Percentiles rank a stretch among this genome's conserved stretches.
These are phyloP conservation scores for Drosophila melanica DNA, from an alignment of 1,140 invertebrate genomes.

Conservation along the genomic window DNA sequence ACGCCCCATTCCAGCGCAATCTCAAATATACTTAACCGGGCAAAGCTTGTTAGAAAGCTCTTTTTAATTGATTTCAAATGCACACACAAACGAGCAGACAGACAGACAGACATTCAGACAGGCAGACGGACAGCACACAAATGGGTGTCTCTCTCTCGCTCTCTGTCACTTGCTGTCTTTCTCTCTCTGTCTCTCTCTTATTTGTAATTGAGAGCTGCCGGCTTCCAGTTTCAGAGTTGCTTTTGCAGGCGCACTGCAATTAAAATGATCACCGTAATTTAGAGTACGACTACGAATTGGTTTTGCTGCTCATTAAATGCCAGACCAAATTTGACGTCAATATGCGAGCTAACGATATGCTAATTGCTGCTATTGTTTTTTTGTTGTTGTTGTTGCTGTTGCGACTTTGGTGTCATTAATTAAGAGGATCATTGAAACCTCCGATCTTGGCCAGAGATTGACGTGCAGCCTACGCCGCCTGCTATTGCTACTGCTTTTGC, in stretches of 20 bases:
- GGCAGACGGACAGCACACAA: background rate
- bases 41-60: slow-evolving; percentile 52
- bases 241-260: slow-evolving; percentile 70
- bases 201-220: slow-evolving; percentile 26
- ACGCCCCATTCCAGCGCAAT: slow-evolving; percentile 39
- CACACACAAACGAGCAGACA: slow-evolving; percentile 20
- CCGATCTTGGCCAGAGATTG: slow-evolving; percentile 65
- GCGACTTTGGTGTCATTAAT: slow-evolving; percentile 65
- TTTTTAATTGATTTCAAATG: slow-evolving; percentile 53
- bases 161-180: slow-evolving; percentile 12
- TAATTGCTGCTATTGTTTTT: slow-evolving; percentile 50
- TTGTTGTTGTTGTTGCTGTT: slow-evolving; percentile 8
- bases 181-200: slow-evolving; percentile 1
- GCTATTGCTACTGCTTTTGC: slow-evolving; percentile 4
- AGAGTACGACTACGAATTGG: slow-evolving; percentile 57
- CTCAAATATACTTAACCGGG: slow-evolving; percentile 23
- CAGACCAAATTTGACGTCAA: slow-evolving; percentile 77
- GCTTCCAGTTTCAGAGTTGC: slow-evolving; percentile 34
- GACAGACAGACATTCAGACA: slow-evolving; percentile 7
- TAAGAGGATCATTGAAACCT: slow-evolving; percentile 66
- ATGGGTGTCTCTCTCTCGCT: slow-evolving; percentile 10
- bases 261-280: slow-evolving; percentile 81
- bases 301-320: slow-evolving; percentile 49
- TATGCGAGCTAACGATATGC: slow-evolving; percentile 79
- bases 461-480: slow-evolving; percentile 54